Conservation (phyloP, 1,140 invertebrate genomes). For the Drosophila malerkotliana region DNA sequence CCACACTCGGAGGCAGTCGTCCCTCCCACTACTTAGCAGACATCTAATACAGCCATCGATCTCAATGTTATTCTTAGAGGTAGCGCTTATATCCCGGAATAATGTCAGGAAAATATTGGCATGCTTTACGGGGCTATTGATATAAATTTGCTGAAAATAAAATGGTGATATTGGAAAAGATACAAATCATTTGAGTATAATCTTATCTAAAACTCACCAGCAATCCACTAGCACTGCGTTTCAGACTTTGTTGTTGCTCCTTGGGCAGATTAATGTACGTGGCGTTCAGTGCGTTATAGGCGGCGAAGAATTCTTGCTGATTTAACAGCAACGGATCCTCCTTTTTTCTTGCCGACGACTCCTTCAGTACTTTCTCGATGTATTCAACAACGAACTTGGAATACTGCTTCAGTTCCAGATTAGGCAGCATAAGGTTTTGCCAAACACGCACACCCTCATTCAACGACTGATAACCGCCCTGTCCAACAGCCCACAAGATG, state of each 20-base stretch:
- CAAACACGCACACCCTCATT: constrained; percentile 91
- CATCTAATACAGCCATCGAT: constrained; percentile 83
- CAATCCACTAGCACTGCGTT: constrained; percentile 75
- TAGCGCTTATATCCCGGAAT: constrained; percentile 52
- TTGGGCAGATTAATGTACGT: constrained; percentile 72
- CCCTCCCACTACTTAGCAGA: constrained; percentile 83
- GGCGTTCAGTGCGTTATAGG: constrained; percentile 83
- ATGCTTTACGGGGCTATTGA: constrained; percentile 63
- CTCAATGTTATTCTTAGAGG: constrained; percentile 44
- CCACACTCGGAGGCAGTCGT: constrained; percentile 85
- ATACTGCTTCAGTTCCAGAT: constrained; percentile 90
- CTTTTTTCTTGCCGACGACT: constrained; percentile 54
- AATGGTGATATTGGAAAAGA: not conserved
- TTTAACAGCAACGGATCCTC: constrained; percentile 43
- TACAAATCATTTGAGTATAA: not conserved
- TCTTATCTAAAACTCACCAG: constrained; percentile 46
- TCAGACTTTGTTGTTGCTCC: constrained; percentile 83
- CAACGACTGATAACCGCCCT: constrained; percentile 89
- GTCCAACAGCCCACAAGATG: constrained; percentile 91
- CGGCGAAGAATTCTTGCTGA: constrained; percentile 83
- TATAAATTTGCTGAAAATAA: constrained; percentile 59
- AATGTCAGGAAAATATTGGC: constrained; percentile 73
- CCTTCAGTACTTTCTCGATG: constrained; percentile 86
- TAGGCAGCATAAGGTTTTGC: constrained; percentile 91
- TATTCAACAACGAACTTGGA: constrained; percentile 89